Evolutionary conservation across 2,888 invertebrate genomes (phyloP), one percentile per base, ranked within the genome.

Genomic region (Noctuana brunneofusca): DNA sequence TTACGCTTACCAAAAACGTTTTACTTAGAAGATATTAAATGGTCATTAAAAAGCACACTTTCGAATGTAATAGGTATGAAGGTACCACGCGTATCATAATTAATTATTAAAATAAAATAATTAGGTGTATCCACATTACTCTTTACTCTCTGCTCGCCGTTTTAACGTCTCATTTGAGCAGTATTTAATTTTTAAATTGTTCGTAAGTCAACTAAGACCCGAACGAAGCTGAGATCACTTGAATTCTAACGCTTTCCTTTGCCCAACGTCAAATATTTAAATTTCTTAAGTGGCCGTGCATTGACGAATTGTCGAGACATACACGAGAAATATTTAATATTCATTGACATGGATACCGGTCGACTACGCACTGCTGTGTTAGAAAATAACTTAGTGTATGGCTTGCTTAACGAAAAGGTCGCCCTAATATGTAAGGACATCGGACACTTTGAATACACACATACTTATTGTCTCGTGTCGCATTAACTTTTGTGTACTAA

Each of bases 181-280:
- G 81, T 89, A 86, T 91, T 89, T 87, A 89, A 86, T 88, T 88
- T 89, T 87, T 84, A 86, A 91, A 89, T 86, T 80, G 86, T 85
- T 81, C 87, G 80, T 88, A 83, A 83, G 90, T 89, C 87, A 89
- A 89, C 89, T 83, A 78, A 83, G 81, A 79, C 71, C 85, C 77
- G 78, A 83, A 79, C 82, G 80, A 75, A 81, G 84, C 79, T 76
- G 77, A 86, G 89, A 91, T 90, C 90, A 90, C 91, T 91, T 90
- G 89, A 91, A 89, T 90, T 89, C 89, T 90, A 90, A 91, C 91
- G 90, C 91, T 91, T 91, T 91, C 86, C 87, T 91, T 87, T 85
- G 87, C 83, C 86, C 88, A 87, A 84, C 76, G 87, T 81, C 81
- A 87, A 91, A 91, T 91, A 91, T 91, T 91, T 90, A 84, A 85